Base-by-base conservation (phyloP, 2,888 invertebrate species). In the Pollenia griseotomentosa region DNA sequence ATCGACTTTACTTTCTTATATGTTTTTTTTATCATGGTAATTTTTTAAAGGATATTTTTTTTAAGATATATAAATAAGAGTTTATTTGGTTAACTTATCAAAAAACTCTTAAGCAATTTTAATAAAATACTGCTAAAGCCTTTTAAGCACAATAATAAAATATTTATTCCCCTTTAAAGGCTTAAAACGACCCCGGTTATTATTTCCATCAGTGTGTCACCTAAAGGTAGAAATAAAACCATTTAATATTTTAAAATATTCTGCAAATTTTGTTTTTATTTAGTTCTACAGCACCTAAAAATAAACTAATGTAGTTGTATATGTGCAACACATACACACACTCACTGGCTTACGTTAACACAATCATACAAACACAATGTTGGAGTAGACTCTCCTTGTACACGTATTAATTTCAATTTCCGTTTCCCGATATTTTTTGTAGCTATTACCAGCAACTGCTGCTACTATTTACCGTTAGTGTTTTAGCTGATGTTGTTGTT, bases 331-430 rank as follows among this genome's bases (percentile, higher is more conserved):
- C 4, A 33, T 6, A 44, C 16, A 46, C 16, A 14, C 46, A 46
- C 65, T 46, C 19, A 2, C 19, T 65, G 6, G 9, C 63, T 33
- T 40, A 23, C 51, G 2, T 61, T 44, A 23, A 19, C 42, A 55
- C 46, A 68, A 9, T 14, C 23, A 11, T 8, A 46, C 48, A 46
- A 61, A 55, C 10, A 71, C 51, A 68, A 2, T 40, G 11, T 42
- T 9, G 9, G 44, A 55, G 53, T 23, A 46, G 19, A 46, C 6
- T 46, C 53, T n/a, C 5, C 23, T 44, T 12, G 40, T 2, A 8
- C 55, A 59, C n/a, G 40, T 70, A 70, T 61, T 63, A 70, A 53
- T 83, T 70, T 40, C 44, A 48, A 74, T 86, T 79, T 83, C 78
- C 78, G 71, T 71, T 86, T 82, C 48, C 74, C 14, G 16, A 42